Evolutionary conservation across 2,888 invertebrate species (phyloP).

Genomic region (Ichneumon xanthorius): DNA sequence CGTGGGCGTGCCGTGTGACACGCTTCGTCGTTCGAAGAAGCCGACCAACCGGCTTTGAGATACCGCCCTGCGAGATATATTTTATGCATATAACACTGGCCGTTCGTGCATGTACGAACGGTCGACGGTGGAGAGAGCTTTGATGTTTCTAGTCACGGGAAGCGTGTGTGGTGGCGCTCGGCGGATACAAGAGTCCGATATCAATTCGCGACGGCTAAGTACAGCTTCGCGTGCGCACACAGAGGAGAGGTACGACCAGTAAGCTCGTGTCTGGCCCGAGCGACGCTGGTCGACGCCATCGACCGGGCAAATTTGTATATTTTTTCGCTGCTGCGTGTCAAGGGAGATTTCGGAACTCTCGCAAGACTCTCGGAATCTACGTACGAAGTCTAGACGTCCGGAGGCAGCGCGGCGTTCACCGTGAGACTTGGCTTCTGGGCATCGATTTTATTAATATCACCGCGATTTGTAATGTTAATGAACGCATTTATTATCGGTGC

Average conservation of each 20-base stretch:
- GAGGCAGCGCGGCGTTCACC: neutral
- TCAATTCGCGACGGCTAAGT: constrained; percentile 82
- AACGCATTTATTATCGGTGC: constrained; percentile 40
- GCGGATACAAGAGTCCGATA: constrained; percentile 71
- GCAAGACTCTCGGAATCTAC: neutral
- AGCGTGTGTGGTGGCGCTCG: constrained; percentile 62
- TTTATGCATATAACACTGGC: constrained; percentile 62
- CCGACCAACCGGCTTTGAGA: constrained; percentile 81
- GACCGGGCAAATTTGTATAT: constrained; percentile 13
- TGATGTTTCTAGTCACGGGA: constrained; percentile 81
- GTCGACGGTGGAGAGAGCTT: constrained; percentile 66
- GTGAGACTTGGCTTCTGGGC: constrained; percentile 10
- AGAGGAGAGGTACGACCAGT: constrained; percentile 32
- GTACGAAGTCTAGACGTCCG: constrained; percentile 2
- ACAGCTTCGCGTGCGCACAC: constrained; percentile 80
- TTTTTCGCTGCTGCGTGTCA: constrained; percentile 29
- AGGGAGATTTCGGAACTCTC: constrained; percentile 36
- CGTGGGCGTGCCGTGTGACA: constrained; percentile 83
- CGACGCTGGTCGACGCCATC: neutral
- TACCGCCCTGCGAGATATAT: constrained; percentile 72
- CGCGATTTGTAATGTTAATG: constrained; percentile 52
- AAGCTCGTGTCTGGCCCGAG: constrained; percentile 14
- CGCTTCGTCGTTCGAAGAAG: constrained; percentile 77
- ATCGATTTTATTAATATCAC: neutral
- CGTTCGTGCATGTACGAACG: neutral